Evolutionary conservation across 2,113 vertebrate species (phyloP).

Genomic region (Phoxinus phoxinus): DNA sequence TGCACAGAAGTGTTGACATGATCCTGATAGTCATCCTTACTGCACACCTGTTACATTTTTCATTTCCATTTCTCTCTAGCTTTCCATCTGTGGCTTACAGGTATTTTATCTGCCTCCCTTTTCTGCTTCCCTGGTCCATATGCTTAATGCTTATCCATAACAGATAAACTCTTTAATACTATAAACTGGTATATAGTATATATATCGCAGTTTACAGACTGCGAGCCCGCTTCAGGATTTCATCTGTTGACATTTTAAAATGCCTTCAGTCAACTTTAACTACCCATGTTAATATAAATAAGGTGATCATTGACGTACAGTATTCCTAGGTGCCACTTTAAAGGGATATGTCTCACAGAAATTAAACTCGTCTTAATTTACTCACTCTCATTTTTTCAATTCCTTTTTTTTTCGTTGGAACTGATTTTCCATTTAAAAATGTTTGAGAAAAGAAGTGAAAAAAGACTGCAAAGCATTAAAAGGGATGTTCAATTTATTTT

Average conservation of each 20-base stretch:
- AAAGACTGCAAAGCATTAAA: background rate
- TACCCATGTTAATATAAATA: background rate
- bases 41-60: constrained; percentile 42
- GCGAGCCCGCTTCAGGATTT: background rate
- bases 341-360: background rate
- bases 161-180: background rate
- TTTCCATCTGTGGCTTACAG: constrained; percentile 86
- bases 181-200: too few species aligned
- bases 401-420: background rate
- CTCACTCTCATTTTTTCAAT: background rate
- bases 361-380: background rate
- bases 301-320: background rate
- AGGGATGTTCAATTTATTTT: background rate
- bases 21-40: background rate
- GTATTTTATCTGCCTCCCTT: constrained; percentile 67
- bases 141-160: background rate
- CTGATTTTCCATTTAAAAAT: background rate
- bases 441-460: background rate
- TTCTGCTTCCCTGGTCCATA: constrained; percentile 22
- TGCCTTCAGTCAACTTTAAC: background rate
- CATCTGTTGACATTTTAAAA: background rate
- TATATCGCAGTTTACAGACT: too few species aligned
- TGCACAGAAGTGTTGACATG: background rate
- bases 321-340: background rate
- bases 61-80: constrained; percentile 77